A percentile compares a stretch with the other conserved stretches of the same genome.
These are phyloP conservation scores for Ibidorhyncha struthersii DNA, from an alignment of 2,113 vertebrate genomes.

Conservation along the genomic window DNA sequence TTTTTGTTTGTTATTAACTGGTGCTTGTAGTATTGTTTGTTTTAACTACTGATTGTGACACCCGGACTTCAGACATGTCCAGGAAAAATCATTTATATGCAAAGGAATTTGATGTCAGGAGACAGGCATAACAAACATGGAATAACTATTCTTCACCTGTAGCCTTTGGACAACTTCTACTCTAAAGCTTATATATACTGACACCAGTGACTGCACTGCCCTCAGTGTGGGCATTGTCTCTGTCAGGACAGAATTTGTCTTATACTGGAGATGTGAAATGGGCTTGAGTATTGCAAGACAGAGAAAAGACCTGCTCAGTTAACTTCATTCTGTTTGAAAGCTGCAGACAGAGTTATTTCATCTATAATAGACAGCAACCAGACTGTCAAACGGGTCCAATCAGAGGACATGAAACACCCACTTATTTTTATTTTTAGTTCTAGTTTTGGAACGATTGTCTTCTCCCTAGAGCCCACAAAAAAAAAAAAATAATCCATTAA, in stretches of 20 bases:
- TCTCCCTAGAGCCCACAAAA: background rate
- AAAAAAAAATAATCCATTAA: background rate
- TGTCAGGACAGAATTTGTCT: background rate
- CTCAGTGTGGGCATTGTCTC: background rate
- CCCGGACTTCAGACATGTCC: background rate
- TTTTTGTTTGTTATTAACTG: background rate
- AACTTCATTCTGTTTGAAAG: background rate
- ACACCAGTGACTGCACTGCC: background rate
- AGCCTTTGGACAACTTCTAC: background rate
- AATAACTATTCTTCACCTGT: background rate
- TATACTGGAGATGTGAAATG: background rate
- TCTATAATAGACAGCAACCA: background rate
- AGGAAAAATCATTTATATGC: background rate
- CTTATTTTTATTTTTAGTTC: background rate
- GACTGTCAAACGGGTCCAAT: background rate
- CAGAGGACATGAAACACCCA: background rate
- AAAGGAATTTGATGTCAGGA: background rate
- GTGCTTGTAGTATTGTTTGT: background rate
- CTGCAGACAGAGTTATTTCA: background rate
- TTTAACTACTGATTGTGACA: background rate
- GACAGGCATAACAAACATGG: background rate
- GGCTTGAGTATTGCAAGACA: background rate
- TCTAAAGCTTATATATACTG: background rate
- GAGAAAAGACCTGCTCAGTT: background rate
- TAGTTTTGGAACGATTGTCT: background rate